phyloP scores from a whole-genome alignment of 2,797 vertebrate genomes.

The Chelon auratus region DNA sequence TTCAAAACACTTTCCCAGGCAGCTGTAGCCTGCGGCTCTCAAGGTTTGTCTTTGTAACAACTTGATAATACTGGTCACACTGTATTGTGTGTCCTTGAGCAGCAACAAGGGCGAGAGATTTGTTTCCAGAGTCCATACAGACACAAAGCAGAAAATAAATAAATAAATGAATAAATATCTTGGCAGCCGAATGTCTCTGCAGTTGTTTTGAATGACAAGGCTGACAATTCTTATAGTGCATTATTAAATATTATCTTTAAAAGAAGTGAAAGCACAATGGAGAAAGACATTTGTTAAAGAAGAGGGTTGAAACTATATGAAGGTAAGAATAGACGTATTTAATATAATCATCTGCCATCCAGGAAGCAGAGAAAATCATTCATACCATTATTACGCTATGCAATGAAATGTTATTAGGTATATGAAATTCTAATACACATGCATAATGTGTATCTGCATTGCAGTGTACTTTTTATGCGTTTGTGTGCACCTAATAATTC shows the following conservation, averaged over 20 bases:
- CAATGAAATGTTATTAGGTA: constrained; percentile 64
- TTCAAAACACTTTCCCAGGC: constrained; percentile 79
- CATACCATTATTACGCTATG: constrained; percentile 46
- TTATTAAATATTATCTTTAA: constrained; percentile 72
- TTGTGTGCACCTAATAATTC: constrained; percentile 52
- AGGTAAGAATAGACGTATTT: constrained; percentile 55
- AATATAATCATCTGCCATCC: constrained; percentile 56
- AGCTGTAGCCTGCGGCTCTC: constrained; percentile 78
- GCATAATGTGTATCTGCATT: constrained; percentile 53
- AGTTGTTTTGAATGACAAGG: constrained; percentile 79
- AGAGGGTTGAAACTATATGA: constrained; percentile 40
- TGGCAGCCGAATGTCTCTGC: constrained; percentile 50
- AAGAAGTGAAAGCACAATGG: constrained; percentile 52
- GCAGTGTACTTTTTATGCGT: constrained; percentile 46
- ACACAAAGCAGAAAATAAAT: constrained; percentile 41
- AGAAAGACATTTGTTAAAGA: constrained; percentile 56
- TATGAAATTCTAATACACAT: constrained; percentile 62
- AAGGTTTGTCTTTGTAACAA: constrained; percentile 82
- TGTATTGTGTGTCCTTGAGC: constrained; percentile 79
- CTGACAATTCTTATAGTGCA: constrained; percentile 75
- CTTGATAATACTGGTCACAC: constrained; percentile 82
- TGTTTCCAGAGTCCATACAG: constrained; percentile 66
- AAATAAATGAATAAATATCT: neutral
- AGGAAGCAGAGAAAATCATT: constrained; percentile 52
- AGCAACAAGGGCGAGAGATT: constrained; percentile 74